These are phyloP conservation scores for Desmophyllum pertusum DNA, from an alignment of 92 coral and sea anemone genomes.

Conservation along the genomic window DNA sequence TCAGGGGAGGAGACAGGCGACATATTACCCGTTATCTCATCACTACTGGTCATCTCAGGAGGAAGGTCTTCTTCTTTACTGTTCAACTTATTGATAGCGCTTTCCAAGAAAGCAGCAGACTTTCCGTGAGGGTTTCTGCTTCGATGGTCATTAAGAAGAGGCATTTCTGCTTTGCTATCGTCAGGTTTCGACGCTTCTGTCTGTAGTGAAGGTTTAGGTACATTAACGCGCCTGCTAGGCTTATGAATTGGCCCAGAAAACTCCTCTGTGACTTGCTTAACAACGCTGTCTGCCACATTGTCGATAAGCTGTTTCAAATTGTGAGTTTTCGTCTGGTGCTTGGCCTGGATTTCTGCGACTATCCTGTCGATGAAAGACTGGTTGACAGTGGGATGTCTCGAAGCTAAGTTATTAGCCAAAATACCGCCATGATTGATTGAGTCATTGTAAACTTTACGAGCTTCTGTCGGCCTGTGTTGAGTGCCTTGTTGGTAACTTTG, in stretches of 20 bases:
- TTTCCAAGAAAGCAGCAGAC: neutral
- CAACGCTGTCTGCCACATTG: conserved; percentile 43
- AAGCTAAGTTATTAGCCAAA: conserved; percentile 9
- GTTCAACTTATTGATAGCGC: neutral
- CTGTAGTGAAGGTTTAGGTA: conserved; percentile 15
- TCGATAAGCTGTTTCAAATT: conserved; percentile 25
- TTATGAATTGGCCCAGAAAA: neutral
- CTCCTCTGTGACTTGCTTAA: conserved; percentile 37
- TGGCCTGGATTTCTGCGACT: conserved; percentile 34
- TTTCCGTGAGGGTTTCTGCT: neutral
- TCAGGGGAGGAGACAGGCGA: neutral
- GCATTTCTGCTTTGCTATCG: neutral
- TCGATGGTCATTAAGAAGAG: neutral
- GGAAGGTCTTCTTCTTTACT: neutral
- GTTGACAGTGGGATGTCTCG: conserved; percentile 27
- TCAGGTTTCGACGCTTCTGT: neutral
- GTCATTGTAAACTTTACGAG: neutral
- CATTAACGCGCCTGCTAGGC: conserved; percentile 27
- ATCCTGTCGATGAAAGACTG: conserved; percentile 45
- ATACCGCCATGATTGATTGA: neutral
- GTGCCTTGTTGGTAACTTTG: neutral
- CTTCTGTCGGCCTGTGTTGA: neutral
- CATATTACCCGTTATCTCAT: neutral
- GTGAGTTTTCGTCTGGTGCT: neutral
- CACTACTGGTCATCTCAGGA: conserved; percentile 11